Base-by-base conservation (phyloP, 2,113 vertebrate genomes). In the Lampris incognitus region DNA sequence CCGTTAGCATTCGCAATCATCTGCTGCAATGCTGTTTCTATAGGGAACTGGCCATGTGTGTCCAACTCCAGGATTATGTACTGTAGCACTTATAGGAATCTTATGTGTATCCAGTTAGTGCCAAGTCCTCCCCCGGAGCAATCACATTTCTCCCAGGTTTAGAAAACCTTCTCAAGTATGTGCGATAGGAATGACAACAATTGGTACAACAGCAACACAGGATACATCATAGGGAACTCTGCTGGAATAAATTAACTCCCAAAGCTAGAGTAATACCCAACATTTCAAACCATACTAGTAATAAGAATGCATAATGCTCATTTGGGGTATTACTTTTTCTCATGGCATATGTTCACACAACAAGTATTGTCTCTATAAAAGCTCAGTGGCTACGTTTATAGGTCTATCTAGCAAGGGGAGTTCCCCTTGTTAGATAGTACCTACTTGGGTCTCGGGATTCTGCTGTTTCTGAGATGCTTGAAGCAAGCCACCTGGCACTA, bases 111-210 rank as follows among this genome's bases (percentile, higher is more conserved):
- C 13, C 51, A 54, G 13, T 4, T 9, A 54, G 51, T 4, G 4
- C 13, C 13, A 13, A 3, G 13, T 54, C 51, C 51, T 24, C 11
- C 3, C 4, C 11, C 24, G 46, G 49, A 9, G 41, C 61, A n/a
- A 50, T 9, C 2, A 1, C 49, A 1, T 42, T 65, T 70, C 3
- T 41, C 66, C 24, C 48, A 54, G 9, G 13, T 54, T 9, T 57
- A 37, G 74, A 56, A 37, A 69, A 52, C 13, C 40, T 78, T 62
- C 62, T 60, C 11, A 72, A 50, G 76, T 74, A 64, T 63, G 67
- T 81, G 65, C 46, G 1, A 52, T 3, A 66, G 58, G 46, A 64
- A 81, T 64, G 56, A 6, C 11, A 58, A 77, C 37, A 54, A 54
- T 42, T 38, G 24, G 42, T 37, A 66, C 41, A 60, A 73, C 79